These are phyloP conservation scores for Acestrorhynchus altus DNA, from an alignment of 2,797 vertebrate species.

Conservation along the genomic window DNA sequence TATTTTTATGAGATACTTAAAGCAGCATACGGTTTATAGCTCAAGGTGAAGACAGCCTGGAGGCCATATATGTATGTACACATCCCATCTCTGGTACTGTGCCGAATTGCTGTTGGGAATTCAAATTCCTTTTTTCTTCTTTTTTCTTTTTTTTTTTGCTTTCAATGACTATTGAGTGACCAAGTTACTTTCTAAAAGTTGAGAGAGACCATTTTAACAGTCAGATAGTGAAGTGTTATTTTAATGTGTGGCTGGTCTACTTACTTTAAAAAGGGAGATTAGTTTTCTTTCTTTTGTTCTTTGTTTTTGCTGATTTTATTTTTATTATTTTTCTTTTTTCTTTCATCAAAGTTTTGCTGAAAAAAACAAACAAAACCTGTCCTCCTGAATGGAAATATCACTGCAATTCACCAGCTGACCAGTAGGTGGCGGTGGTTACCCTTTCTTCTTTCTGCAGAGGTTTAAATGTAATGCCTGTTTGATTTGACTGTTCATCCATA, in stretches of 20 bases:
- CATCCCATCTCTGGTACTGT: constrained; percentile 63
- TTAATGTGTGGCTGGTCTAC: constrained; percentile 78
- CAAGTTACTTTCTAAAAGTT: constrained; percentile 72
- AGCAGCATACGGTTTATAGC: constrained; percentile 51
- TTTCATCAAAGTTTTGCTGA: constrained; percentile 11
- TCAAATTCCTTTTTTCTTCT: constrained; percentile 41
- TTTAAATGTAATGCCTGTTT: constrained; percentile 44
- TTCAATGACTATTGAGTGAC: constrained; percentile 74
- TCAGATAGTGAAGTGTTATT: constrained; percentile 61
- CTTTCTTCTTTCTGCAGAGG: constrained; percentile 38
- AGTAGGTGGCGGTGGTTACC: constrained; percentile 71
- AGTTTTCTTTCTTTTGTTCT: constrained; percentile 4
- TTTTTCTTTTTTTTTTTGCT: constrained; percentile 62
- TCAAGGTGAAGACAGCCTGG: constrained; percentile 66
- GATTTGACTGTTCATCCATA: background rate
- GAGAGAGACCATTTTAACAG: constrained; percentile 72
- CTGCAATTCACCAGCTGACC: constrained; percentile 71
- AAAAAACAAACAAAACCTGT: constrained; percentile 29
- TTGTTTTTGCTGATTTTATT: constrained; percentile 25
- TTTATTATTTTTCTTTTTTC: constrained; percentile 9
- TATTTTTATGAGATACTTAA: constrained; percentile 79
- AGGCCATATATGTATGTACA: constrained; percentile 66
- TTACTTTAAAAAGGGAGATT: constrained; percentile 67
- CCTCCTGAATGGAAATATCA: constrained; percentile 14
- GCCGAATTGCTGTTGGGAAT: constrained; percentile 55